phyloP scores from a whole-genome alignment of 2,888 invertebrate genomes.

The Drosophila paramelanica region DNA sequence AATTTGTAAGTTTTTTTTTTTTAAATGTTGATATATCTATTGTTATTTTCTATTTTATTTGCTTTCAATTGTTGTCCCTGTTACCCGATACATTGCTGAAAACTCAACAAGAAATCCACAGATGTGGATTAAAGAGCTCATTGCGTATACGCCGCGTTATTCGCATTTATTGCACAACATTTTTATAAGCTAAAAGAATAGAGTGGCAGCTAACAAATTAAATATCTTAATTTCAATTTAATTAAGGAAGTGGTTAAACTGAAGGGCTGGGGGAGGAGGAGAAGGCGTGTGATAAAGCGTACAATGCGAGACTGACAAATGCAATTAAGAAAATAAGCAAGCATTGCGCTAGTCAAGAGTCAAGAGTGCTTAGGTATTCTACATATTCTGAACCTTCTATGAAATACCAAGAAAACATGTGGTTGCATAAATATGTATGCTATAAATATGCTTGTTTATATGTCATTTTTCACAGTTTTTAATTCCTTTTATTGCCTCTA shows the following conservation, averaged over 20 bases:
- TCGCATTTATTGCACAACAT: slow-evolving; percentile 20
- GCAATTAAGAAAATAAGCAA: slow-evolving; percentile 2
- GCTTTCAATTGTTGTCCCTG: slow-evolving; percentile 1
- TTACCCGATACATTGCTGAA: background rate
- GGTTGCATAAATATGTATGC: too few relatives aligned
- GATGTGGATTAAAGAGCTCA: slow-evolving; percentile 19
- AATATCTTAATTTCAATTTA: slow-evolving; percentile 61
- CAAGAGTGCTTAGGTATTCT: background rate
- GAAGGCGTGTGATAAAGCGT: slow-evolving; percentile 5
- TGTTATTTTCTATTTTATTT: slow-evolving; percentile 11
- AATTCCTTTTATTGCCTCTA: too few relatives aligned
- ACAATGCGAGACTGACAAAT: slow-evolving; percentile 2
- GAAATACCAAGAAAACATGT: background rate
- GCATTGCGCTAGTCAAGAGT: too few relatives aligned
- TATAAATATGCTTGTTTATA: too few relatives aligned
- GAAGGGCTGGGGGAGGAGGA: background rate
- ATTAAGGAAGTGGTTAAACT: slow-evolving; percentile 48
- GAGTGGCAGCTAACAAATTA: slow-evolving; percentile 2
- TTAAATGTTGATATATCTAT: background rate
- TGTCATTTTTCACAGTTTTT: too few relatives aligned
- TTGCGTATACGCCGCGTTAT: slow-evolving; percentile 24
- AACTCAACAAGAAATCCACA: slow-evolving; percentile 10
- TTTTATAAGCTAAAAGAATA: slow-evolving; percentile 2
- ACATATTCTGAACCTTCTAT: background rate
- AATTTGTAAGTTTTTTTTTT: background rate